A percentile compares a stretch with the other conserved stretches of the same genome.
phyloP scores from a whole-genome alignment of 2,113 vertebrate species.

The Amphilophus citrinellus region DNA sequence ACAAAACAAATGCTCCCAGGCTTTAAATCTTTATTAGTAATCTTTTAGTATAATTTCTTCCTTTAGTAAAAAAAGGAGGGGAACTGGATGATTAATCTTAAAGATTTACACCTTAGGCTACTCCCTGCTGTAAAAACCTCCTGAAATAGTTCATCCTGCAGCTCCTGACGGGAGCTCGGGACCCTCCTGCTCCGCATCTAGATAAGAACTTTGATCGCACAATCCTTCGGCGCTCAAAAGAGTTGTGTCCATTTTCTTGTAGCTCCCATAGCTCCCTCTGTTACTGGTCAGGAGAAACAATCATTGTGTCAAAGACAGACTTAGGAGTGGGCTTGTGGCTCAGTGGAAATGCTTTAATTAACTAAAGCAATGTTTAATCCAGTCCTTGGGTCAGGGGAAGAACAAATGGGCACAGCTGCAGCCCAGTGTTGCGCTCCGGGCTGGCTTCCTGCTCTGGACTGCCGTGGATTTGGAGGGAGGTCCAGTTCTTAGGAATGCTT shows the following conservation, averaged over 20 bases:
- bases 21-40: background rate
- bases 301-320: conserved; percentile 43
- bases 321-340: conserved; percentile 30
- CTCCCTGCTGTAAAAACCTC: conserved; percentile 36
- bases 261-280: conserved; percentile 45
- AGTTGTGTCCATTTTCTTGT: conserved; percentile 43
- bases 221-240: conserved; percentile 35
- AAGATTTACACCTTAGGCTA: background rate
- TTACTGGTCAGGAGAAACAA: conserved; percentile 55
- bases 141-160: conserved; percentile 21
- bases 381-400: conserved; percentile 48
- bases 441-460: conserved; percentile 29
- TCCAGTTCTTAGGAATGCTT: conserved; percentile 15
- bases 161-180: conserved; percentile 36
- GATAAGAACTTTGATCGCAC: conserved; percentile 52
- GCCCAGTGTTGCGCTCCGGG: conserved; percentile 14
- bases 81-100: background rate
- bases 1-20: background rate
- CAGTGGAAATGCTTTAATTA: conserved; percentile 71
- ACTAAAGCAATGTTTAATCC: conserved; percentile 64
- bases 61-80: background rate
- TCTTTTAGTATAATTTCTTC: background rate
- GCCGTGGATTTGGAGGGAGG: conserved; percentile 38
- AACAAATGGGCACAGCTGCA: conserved; percentile 45
- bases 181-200: conserved; percentile 42